Base-by-base conservation (phyloP, 2,113 vertebrate species). In the Petromus typicus region DNA sequence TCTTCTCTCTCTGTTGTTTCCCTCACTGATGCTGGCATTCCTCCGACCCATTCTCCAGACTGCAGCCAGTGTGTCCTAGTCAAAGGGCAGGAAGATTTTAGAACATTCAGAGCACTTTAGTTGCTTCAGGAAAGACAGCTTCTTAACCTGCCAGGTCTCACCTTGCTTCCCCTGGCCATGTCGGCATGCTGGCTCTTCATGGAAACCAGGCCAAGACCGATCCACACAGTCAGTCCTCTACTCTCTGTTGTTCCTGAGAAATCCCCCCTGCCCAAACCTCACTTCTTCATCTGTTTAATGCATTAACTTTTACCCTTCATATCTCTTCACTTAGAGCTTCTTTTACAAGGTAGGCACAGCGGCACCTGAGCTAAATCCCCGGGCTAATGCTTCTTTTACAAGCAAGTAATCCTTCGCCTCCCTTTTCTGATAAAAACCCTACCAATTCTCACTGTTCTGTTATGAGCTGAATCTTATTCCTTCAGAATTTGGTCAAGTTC, bases 81-180 rank as follows among this genome's bases (percentile, higher is more conserved):
- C 64, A 93, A 95, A 94, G 88, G 82, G 78, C 66, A 90, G 81
- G 17, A 51, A 51, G 48, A 82, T 95, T 59, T 84, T n/a, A 45
- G 54, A 87, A 78, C 56, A 82, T 63, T 57, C 34, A n/a, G 54
- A 81, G 66, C 27, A 88, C 82, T 91, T 73, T 27, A 57, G 7
- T 79, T 88, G 25, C 54, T 86, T 76, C 40, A 40, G 20, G 18
- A 32, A 82, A 63, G 10, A 82, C 67, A 86, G 66, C 11, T 64
- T 22, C 20, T 11, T 81, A 13, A 78, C 6, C 10, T 34, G 20
- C 7, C 4, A 59, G 34, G 73, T 20, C 43, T 92, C 6, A n/a
- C 3, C 27, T 64, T 0, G 9, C 30, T 51, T 34, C 59, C 8
- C 64, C 18, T 20, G 1, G 83, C 34, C 37, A 17, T n/a, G 13